phyloP scores from a whole-genome alignment of 2,888 invertebrate genomes.

The Criorhina ranunculi region DNA sequence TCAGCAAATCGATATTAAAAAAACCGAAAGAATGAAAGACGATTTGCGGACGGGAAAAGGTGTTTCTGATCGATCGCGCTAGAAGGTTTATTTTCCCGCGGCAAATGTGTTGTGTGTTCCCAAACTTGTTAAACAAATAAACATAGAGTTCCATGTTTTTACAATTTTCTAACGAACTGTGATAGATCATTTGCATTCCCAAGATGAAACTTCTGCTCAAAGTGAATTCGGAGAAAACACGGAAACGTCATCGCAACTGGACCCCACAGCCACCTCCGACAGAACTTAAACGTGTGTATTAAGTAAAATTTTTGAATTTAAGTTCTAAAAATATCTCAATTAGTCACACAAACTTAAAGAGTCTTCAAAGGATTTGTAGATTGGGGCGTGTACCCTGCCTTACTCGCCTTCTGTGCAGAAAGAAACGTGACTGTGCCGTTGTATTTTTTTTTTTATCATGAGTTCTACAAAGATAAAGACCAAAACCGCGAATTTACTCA shows the following conservation, averaged over 20 bases:
- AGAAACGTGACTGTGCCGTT: constrained; percentile 5
- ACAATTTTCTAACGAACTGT: constrained; percentile 25
- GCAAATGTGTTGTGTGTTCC: constrained; percentile 24
- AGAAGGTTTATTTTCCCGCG: constrained; percentile 15
- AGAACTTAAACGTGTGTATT: constrained; percentile 77
- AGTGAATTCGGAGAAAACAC: constrained; percentile 83
- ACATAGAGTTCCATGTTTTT: constrained; percentile 21
- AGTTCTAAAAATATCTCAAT: constrained; percentile 32
- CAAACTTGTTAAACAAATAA: constrained; percentile 29
- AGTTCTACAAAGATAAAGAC: constrained; percentile 20
- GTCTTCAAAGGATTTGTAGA: background rate
- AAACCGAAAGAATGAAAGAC: constrained; percentile 9
- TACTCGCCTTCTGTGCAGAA: background rate
- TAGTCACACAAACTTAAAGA: constrained; percentile 30
- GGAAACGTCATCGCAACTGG: constrained; percentile 79
- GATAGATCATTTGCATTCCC: constrained; percentile 7
- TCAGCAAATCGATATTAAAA: constrained; percentile 34
- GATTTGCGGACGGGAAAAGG: constrained; percentile 23
- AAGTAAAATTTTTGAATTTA: background rate
- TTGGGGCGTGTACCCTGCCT: constrained; percentile 4
- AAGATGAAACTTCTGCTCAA: constrained; percentile 83
- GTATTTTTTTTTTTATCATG: constrained; percentile 12
- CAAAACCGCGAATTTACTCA: background rate
- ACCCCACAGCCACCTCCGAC: constrained; percentile 60
- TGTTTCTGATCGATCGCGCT: constrained; percentile 41